Base-by-base conservation (phyloP, 1,140 invertebrate species). In the Aphelenchoides fujianensis region DNA sequence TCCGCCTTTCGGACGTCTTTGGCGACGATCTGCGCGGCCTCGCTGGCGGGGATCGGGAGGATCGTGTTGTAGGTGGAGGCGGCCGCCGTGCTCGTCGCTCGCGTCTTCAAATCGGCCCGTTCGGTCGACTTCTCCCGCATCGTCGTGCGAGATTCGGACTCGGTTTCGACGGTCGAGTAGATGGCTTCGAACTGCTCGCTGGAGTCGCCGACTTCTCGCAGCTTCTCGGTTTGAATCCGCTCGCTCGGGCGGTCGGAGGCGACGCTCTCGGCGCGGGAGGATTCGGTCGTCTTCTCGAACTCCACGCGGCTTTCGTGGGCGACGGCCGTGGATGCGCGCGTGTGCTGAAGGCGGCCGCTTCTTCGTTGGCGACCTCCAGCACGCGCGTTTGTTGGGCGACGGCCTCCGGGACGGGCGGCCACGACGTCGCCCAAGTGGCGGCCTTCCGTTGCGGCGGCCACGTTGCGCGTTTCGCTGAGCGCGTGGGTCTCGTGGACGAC, bases 1-100 rank as follows among this genome's bases (percentile, higher is more conserved):
- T 52, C 62, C 5, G 5, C 27, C 67, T n/a, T 67, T 66, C 30
- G 62, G 16, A 7, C 23, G 27, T 7, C 5, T 5, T 5, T n/a
- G 3, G 52, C 41, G 12, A 69, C 53, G 3, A 19, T 5, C 32
- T 69, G 0, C 32, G n/a, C 1, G 35, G 28, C n/a, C 19, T 23
- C 27, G n/a, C 52, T 62, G 32, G 23, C 2, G 3, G 48, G 36
- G 61, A 16, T 57, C 34, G 5, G 36, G 19, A 54, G 7, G 61
- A 19, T 48, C 37, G 37, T 63, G n/a, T 69, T 12, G 37, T 23
- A 7, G 36, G 27, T 69, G 23, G 55, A 27, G 23, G 55, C 67
- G 12, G 19, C 27, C 1, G 52, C 19, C 31, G 28, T 32, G 5
- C 52, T 41, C 31, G 55, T 19, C 23, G 55, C 5, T 19, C 34